Evolutionary conservation across 2,797 vertebrate species (phyloP).

Genomic region (Cyprinella venusta): DNA sequence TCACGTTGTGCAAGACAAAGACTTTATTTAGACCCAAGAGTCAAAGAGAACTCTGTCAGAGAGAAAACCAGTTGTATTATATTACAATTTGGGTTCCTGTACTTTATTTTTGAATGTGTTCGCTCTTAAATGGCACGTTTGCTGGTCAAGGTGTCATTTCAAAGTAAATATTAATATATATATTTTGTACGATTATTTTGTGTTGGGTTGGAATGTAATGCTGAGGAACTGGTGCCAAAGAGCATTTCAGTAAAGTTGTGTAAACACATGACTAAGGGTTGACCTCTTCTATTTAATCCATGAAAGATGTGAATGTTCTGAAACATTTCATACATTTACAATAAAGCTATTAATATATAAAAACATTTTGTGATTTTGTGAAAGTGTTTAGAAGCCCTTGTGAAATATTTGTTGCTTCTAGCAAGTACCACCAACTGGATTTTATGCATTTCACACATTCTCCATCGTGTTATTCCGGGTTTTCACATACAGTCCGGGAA

Average conservation of each 20-base stretch:
- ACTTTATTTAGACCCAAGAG: slow-evolving; percentile 3
- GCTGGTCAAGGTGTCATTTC: slow-evolving; percentile 88
- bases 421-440: neutral
- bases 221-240: slow-evolving; percentile 88
- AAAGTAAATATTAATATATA: slow-evolving; percentile 92
- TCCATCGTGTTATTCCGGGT: neutral
- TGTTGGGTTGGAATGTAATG: slow-evolving; percentile 74
- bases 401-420: slow-evolving; percentile 1
- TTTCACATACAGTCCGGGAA: slow-evolving; percentile 26
- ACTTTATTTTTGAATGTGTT: slow-evolving; percentile 62
- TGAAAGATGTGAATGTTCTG: slow-evolving; percentile 79
- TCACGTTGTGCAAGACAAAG: slow-evolving; percentile 14
- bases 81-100: slow-evolving; percentile 38
- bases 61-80: slow-evolving; percentile 48
- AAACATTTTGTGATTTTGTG: neutral
- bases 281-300: slow-evolving; percentile 76
- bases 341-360: slow-evolving; percentile 79
- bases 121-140: slow-evolving; percentile 77
- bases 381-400: neutral
- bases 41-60: slow-evolving; percentile 34
- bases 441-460: neutral
- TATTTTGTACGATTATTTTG: slow-evolving; percentile 94
- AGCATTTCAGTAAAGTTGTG: slow-evolving; percentile 86
- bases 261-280: slow-evolving; percentile 77
- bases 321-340: slow-evolving; percentile 82